Evolutionary conservation across 2,888 invertebrate genomes (phyloP), one percentile per base, ranked within the genome.

Genomic region (Drosophila quinaria): DNA sequence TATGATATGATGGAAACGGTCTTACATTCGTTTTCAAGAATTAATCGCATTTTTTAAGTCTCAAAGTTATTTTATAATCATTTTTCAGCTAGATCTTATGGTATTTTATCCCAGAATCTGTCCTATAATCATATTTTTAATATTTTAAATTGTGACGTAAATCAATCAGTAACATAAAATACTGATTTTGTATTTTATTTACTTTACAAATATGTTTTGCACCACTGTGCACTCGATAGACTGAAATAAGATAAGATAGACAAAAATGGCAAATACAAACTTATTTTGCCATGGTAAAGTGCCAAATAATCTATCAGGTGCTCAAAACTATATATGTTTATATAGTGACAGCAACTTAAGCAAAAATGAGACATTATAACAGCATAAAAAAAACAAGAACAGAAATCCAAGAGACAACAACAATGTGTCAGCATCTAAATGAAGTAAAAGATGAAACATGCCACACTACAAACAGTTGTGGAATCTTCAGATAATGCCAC

Each of bases 301-400:
- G 62, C 56, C 47, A 75, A 77, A 74, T 75, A 87, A 87, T 79
- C 70, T 81, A 87, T 77, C 62, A 65, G 65, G 59, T 70, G 67
- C 70, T 66, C 22, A 62, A 70, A 69, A 67, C n/a, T n/a, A 71
- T 22, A 55, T 11, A 44, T 25, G 22, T 22, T 4, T 4, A 22
- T 13, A 58, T 64, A 60, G 49, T 47, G 54, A 76, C 42, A 74
- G 51, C 46, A 74, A 70, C 60, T 46, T 35, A 67, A 44, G 46
- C 63, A 60, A 56, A 50, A 59, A 49, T 54, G 68, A 55, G 19
- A 55, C 13, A n/a, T 37, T 5, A 49, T 60, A 60, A 60, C 50
- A 56, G 44, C 22, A 22, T 22, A 46, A 68, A 51, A 17, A 51
- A 8, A 46, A n/a, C n/a, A 46, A 59, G 46, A 54, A 39, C 29